Percentiles rank a stretch among this genome's conserved stretches.
phyloP scores from a whole-genome alignment of 2,888 invertebrate genomes.

The Drosophila merina region DNA sequence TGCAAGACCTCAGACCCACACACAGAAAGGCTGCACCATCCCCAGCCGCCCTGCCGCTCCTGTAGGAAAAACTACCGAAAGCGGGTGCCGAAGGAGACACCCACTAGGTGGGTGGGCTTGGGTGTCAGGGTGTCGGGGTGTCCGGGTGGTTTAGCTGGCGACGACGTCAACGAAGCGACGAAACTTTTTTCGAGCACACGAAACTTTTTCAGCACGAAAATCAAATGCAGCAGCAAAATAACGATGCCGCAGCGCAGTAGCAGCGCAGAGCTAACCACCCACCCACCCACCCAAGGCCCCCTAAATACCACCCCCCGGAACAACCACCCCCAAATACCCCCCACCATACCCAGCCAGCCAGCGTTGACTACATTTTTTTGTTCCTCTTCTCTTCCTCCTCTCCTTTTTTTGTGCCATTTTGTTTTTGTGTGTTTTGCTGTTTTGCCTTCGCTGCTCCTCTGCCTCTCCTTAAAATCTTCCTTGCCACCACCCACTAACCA shows the following conservation, averaged over 20 bases:
- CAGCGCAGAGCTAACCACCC: constrained; percentile 24
- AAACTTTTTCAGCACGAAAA: constrained; percentile 84
- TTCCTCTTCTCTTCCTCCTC: constrained; percentile 27
- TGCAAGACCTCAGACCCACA: constrained; percentile 61
- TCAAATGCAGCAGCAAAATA: constrained; percentile 70
- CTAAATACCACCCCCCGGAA: constrained; percentile 40
- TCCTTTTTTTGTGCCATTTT: constrained; percentile 76
- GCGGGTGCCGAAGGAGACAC: constrained; percentile 37
- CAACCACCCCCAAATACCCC: constrained; percentile 1
- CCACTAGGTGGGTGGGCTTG: neutral
- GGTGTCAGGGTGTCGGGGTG: constrained; percentile 8
- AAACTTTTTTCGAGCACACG: constrained; percentile 84
- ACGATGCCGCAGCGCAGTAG: constrained; percentile 52
- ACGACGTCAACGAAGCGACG: constrained; percentile 79
- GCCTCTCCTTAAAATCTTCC: constrained; percentile 17
- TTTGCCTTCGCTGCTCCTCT: constrained; percentile 56
- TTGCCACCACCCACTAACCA: neutral
- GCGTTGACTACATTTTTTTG: constrained; percentile 69
- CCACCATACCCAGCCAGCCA: constrained; percentile 10
- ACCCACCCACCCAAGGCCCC: constrained; percentile 30
- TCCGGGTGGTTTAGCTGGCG: constrained; percentile 40
- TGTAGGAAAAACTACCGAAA: constrained; percentile 72
- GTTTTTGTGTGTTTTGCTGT: constrained; percentile 80
- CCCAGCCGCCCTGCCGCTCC: constrained; percentile 26
- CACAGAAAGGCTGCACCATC: constrained; percentile 23